These are phyloP conservation scores for Euleptes europaea DNA, from an alignment of 2,113 vertebrate genomes.

Conservation along the genomic window DNA sequence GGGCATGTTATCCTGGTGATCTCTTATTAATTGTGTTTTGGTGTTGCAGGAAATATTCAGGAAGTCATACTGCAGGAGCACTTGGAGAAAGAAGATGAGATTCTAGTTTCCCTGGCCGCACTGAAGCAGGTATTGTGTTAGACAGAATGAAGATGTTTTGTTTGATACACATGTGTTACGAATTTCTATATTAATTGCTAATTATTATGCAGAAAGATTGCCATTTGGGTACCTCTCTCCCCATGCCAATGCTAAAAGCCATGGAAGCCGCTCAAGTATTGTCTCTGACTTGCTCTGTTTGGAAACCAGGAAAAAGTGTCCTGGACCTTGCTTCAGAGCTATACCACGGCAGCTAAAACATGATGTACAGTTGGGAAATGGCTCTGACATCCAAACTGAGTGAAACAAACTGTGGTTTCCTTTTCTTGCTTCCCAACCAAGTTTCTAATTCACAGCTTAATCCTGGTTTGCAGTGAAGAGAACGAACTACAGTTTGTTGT, in stretches of 20 bases:
- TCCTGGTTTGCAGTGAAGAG: too few species aligned
- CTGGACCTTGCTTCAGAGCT: neutral
- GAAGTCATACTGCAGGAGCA: constrained; percentile 94
- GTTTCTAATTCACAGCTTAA: too few species aligned
- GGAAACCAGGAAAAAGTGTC: neutral
- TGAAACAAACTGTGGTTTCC: too few species aligned
- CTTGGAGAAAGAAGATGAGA: constrained; percentile 95
- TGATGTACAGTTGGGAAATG: too few species aligned
- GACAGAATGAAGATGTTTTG: neutral
- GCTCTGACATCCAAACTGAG: too few species aligned
- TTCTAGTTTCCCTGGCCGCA: constrained; percentile 94
- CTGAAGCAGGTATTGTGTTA: constrained; percentile 87
- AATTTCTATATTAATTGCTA: neutral
- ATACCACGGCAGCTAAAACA: neutral
- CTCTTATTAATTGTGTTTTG: constrained; percentile 21
- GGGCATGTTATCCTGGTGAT: accelerated
- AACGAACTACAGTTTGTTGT: too few species aligned
- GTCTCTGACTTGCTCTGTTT: neutral
- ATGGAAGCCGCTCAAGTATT: neutral
- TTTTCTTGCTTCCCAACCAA: too few species aligned
- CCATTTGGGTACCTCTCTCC: too few species aligned
- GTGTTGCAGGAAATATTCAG: constrained; percentile 91
- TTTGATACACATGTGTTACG: neutral
- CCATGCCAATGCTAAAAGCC: neutral
- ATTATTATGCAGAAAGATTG: neutral